Evolutionary conservation across 2,113 vertebrate genomes (phyloP).

Genomic region (Vidua macroura): DNA sequence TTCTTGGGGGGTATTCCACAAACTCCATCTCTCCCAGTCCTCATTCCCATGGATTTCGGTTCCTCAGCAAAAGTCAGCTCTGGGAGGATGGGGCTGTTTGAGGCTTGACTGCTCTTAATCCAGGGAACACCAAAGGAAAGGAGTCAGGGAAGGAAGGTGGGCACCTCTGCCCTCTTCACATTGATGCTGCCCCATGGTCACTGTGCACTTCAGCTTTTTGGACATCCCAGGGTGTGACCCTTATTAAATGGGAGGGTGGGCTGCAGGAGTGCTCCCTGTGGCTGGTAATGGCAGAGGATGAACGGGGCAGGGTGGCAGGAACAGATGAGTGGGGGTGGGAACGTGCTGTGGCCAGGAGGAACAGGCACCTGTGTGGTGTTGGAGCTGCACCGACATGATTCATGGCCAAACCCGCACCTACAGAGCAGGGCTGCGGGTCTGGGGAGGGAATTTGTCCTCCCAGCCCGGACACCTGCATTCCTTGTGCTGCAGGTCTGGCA

Average conservation of each 20-base stretch:
- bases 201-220: background rate
- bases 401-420: rapidly evolving
- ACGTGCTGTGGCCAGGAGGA: background rate
- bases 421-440: background rate
- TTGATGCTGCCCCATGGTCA: background rate
- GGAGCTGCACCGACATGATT: rapidly evolving
- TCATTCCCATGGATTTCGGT: background rate
- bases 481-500: background rate
- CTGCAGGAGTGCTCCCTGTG: background rate
- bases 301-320: background rate
- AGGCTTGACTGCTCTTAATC: background rate
- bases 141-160: background rate
- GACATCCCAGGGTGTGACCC: background rate
- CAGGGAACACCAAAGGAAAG: background rate
- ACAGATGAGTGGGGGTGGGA: background rate
- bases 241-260: background rate
- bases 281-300: background rate
- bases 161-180: background rate
- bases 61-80: background rate
- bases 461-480: rapidly evolving
- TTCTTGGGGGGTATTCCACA: background rate
- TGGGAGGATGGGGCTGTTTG: background rate
- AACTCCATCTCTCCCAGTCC: background rate
- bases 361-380: background rate
- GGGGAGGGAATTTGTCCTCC: background rate